Evolutionary conservation across 1,140 invertebrate species (phyloP).

Genomic region (Hyposmocoma kahamanoa): DNA sequence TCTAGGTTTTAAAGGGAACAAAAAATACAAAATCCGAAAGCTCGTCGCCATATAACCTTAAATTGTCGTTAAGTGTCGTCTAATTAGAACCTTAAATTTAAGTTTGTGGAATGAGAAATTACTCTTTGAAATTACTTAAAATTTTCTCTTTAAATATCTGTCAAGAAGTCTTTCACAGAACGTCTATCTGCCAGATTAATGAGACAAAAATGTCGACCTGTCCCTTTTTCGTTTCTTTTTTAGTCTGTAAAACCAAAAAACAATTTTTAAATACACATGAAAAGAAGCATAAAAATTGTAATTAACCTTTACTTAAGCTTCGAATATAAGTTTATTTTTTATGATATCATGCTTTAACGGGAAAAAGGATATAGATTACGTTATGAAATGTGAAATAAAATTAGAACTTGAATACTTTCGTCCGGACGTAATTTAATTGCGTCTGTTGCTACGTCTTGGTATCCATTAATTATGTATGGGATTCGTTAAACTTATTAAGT

Average conservation of each 20-base stretch:
- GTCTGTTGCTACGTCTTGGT: not conserved
- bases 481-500: conserved; percentile 3
- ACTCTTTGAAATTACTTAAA: not conserved
- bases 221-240: not conserved
- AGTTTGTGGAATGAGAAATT: not conserved
- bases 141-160: not conserved
- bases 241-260: not conserved
- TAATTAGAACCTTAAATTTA: conserved; percentile 1
- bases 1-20: not conserved
- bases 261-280: no score
- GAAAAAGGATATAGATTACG: no score
- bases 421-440: not conserved
- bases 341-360: no score
- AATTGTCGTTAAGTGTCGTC: not conserved
- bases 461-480: conserved; percentile 3
- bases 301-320: no score
- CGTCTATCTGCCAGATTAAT: conserved; percentile 2
- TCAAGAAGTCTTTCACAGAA: not conserved
- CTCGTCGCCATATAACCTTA: not conserved
- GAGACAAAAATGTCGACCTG: not conserved
- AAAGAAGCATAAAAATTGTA: no score
- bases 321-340: no score
- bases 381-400: no score
- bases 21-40: not conserved
- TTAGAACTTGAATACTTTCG: no score